Evolutionary conservation across 92 coral and sea anemone species (phyloP).

Genomic region (Micromussa lordhowensis): DNA sequence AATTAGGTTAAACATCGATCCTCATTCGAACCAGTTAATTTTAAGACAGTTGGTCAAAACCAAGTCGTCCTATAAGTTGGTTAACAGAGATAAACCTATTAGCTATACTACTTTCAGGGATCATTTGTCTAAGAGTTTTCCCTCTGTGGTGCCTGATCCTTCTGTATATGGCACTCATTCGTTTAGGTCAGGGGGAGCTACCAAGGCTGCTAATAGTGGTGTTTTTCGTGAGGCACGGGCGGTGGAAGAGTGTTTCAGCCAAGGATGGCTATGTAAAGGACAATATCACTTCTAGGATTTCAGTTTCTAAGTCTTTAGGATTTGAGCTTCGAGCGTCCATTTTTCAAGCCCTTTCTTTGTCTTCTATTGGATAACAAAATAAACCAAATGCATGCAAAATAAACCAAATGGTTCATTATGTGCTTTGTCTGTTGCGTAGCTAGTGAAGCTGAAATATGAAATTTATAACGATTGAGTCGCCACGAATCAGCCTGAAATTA

Average conservation of each 20-base stretch:
- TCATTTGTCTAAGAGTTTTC: neutral
- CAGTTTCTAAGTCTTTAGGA: conserved; percentile 2
- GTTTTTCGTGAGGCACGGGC: conserved; percentile 22
- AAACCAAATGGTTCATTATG: too few relatives aligned
- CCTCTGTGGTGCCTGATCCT: conserved; percentile 9
- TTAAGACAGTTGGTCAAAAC: conserved; percentile 28
- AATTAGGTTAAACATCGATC: conserved; percentile 6
- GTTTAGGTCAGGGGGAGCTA: conserved; percentile 27
- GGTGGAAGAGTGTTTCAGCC: conserved; percentile 22
- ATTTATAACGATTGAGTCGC: too few relatives aligned
- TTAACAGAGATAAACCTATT: neutral
- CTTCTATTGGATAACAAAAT: neutral
- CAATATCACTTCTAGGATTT: conserved; percentile 4
- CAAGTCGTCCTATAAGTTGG: conserved; percentile 13
- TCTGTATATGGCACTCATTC: conserved; percentile 23
- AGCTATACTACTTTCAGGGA: conserved; percentile 1
- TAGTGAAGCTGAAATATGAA: too few relatives aligned
- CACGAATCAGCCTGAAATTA: too few relatives aligned
- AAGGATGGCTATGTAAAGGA: conserved; percentile 34
- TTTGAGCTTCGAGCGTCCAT: neutral
- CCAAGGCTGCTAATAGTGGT: conserved; percentile 24
- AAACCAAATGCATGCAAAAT: too few relatives aligned
- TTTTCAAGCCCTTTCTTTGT: neutral
- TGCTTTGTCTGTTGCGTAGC: too few relatives aligned
- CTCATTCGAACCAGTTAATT: conserved; percentile 10